Conservation (phyloP, 2,113 vertebrate genomes). For the Eretmochelys imbricata region DNA sequence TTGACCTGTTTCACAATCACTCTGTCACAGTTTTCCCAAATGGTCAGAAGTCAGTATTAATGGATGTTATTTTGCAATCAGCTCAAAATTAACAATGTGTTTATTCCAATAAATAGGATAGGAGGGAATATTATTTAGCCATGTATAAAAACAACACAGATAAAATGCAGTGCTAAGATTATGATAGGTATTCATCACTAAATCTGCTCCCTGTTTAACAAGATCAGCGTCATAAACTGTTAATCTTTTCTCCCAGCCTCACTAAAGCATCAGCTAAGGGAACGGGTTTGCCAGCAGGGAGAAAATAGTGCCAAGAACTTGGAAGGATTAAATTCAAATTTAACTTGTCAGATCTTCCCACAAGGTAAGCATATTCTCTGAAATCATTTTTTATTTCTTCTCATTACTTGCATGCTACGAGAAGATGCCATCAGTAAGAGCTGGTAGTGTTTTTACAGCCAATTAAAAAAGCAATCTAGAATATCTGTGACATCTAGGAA, state of each 20-base stretch:
- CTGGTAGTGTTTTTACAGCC: not conserved
- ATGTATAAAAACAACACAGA: not conserved
- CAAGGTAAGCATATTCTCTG: not conserved
- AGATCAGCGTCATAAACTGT: not conserved
- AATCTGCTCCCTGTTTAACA: not conserved
- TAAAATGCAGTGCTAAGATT: not conserved
- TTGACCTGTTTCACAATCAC: not conserved
- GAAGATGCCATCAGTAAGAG: not conserved
- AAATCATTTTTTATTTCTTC: not conserved
- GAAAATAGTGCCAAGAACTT: not conserved
- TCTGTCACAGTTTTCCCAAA: not conserved
- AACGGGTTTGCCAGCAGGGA: not conserved
- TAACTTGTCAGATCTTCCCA: not conserved
- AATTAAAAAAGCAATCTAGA: not conserved
- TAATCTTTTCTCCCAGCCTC: not conserved
- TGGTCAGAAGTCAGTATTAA: not conserved
- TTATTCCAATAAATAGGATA: not conserved
- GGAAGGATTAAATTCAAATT: not conserved
- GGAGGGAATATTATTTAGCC: not conserved
- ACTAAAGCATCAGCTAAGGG: not conserved
- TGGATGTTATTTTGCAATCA: not conserved
- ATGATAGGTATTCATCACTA: not conserved
- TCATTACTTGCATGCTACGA: fast-evolving
- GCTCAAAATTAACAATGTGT: not conserved
- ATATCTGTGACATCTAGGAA: fast-evolving